Evolutionary conservation across 2,888 invertebrate genomes (phyloP).

Genomic region (Helleia helle): DNA sequence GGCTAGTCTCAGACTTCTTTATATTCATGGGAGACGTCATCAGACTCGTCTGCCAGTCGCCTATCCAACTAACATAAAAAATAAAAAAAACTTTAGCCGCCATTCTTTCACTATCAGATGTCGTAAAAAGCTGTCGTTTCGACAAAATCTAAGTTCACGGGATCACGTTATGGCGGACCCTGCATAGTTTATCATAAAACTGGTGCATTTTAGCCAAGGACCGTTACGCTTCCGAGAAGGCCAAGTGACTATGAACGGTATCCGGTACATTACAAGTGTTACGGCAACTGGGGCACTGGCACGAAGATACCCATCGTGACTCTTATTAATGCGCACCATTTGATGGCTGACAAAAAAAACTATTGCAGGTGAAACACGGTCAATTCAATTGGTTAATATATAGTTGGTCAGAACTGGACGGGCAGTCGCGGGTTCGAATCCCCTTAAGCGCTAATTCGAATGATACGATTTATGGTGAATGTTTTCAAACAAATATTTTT

Average conservation of each 20-base stretch:
- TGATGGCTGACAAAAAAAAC: slow-evolving; percentile 37
- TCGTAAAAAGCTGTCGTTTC: slow-evolving; percentile 16
- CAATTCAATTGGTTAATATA: too few species aligned
- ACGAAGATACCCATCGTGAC: slow-evolving; percentile 40
- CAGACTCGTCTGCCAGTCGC: too few species aligned
- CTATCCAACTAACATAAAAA: too few species aligned
- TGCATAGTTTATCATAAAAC: slow-evolving; percentile 43
- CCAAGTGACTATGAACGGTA: slow-evolving; percentile 48
- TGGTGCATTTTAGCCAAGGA: slow-evolving; percentile 48
- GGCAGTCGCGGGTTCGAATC: too few species aligned
- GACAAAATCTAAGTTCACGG: slow-evolving; percentile 44
- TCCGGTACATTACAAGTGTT: slow-evolving; percentile 50
- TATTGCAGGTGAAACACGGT: slow-evolving; percentile 14
- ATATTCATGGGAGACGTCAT: too few species aligned
- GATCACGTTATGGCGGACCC: slow-evolving; percentile 38
- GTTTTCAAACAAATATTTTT: too few species aligned
- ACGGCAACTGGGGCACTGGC: slow-evolving; percentile 50
- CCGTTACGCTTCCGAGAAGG: slow-evolving; percentile 58
- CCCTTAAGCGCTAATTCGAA: too few species aligned
- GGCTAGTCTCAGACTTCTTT: too few species aligned
- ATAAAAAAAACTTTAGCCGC: not conserved
- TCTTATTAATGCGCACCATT: slow-evolving; percentile 37
- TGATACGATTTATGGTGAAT: too few species aligned
- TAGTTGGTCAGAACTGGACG: too few species aligned
- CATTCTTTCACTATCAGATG: slow-evolving; percentile 17